Conservation (phyloP, 2,888 invertebrate species). For the Drosophila trichaetosa region DNA sequence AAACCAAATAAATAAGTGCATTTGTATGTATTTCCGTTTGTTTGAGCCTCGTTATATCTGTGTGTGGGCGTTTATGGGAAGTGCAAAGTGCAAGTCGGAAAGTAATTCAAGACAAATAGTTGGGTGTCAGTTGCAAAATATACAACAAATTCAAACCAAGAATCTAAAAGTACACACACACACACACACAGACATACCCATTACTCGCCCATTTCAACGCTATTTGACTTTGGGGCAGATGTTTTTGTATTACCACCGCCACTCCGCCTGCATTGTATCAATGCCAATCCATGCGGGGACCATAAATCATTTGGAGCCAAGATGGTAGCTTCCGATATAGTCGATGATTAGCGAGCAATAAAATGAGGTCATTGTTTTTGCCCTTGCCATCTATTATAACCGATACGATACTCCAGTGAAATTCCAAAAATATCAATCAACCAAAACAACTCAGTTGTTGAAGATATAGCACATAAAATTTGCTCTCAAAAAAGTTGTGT, state of each 20-base stretch:
- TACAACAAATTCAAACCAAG: constrained; percentile 50
- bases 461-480: too few species aligned
- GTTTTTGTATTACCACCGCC: constrained; percentile 6
- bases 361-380: constrained; percentile 46
- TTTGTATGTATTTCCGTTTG: constrained; percentile 4
- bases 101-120: constrained; percentile 73
- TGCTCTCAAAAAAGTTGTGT: not conserved
- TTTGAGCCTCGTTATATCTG: constrained; percentile 13
- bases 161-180: constrained; percentile 6
- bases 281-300: constrained; percentile 65
- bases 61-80: constrained; percentile 22
- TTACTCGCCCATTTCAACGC: not conserved
- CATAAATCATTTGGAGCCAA: constrained; percentile 71
- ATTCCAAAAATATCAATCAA: constrained; percentile 4
- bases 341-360: constrained; percentile 68
- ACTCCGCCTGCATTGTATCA: constrained; percentile 56
- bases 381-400: constrained; percentile 7
- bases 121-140: constrained; percentile 60
- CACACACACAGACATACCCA: not conserved
- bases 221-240: constrained; percentile 9
- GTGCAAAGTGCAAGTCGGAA: constrained; percentile 58
- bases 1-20: constrained; percentile 62
- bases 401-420: constrained; percentile 1
- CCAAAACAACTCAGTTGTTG: not conserved
- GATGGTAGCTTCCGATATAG: constrained; percentile 56